phyloP scores from a whole-genome alignment of 2,797 vertebrate genomes.

The Gallinago nigripennis region DNA sequence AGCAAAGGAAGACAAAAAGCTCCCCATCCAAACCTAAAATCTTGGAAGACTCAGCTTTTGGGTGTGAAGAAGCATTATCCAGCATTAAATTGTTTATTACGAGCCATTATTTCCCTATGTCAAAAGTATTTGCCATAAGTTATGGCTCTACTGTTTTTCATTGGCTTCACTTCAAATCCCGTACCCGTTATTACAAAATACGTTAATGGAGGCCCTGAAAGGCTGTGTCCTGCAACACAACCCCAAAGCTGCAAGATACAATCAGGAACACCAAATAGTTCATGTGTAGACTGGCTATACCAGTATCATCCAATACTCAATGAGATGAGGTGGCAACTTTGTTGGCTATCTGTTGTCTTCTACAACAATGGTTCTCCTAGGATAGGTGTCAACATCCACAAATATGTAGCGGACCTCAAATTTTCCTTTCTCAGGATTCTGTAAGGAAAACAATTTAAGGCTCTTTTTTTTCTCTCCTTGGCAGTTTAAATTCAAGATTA shows the following conservation, averaged over 20 bases:
- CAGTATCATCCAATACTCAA: not conserved
- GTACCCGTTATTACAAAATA: not conserved
- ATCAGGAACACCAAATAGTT: not conserved
- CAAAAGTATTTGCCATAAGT: not conserved
- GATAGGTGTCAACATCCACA: constrained; percentile 89
- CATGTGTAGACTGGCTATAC: not conserved
- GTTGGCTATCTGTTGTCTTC: constrained; percentile 88
- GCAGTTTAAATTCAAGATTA: not conserved
- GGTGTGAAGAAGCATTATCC: not conserved
- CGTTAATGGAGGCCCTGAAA: not conserved
- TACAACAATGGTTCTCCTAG: constrained; percentile 87
- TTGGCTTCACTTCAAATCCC: not conserved
- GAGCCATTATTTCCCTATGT: not conserved
- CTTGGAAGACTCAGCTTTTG: not conserved
- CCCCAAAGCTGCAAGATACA: not conserved
- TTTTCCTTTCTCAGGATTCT: constrained; percentile 88
- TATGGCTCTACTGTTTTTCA: not conserved
- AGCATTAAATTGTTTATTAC: not conserved
- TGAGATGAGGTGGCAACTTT: not conserved
- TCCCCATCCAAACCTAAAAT: not conserved
- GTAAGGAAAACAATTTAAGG: not conserved
- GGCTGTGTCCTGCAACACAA: not conserved
- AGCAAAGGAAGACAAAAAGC: constrained; percentile 25
- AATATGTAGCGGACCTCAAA: constrained; percentile 92
- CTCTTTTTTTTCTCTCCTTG: not conserved